Evolutionary conservation across 37 sponge, comb jelly and placozoan species (phyloP), one percentile per base, ranked within the genome.

Genomic region (Ianthella basta): DNA sequence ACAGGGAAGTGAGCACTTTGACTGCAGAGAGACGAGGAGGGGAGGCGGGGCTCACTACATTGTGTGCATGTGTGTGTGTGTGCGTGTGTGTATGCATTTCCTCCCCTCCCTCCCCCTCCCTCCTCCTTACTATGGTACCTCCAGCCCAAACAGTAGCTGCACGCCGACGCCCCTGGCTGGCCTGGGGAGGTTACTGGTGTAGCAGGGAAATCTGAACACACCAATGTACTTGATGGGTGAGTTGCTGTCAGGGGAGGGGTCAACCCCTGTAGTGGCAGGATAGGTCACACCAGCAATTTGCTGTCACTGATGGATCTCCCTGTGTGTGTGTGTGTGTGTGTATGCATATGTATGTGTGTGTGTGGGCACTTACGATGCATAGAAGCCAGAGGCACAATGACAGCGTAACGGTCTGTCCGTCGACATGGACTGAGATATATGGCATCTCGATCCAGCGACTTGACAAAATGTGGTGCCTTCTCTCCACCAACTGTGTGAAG

Each of bases 91-190:
- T 8, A 44, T 10, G 50, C 50, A 3, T 44, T 8, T 8, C 8
- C 8, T 44, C 50, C 50, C 50, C 50, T 44, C 50, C 50, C 50
- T 8, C 8, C 50, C 50, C 50, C 8, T 44, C 8, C 50, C 50
- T 8, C 8, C 50, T 8, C 50, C 8, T 44, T 8, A 44, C 50
- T 10, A 10, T 44, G 78, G 78, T 36, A 75, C 54, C 54, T 91
- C 91, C 18, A 91, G 60, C 13, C 80, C 87, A 79, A 86, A 91
- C 34, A 91, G 40, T 6, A 91, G 20, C 84, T 91, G 87, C 23
- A 80, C 84, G 50, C 50, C 50, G 30, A 66, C 10, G 23, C 83
- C 65, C 59, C 70, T 80, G 14, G 40, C 27, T 10, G 30, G 40
- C 34, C 83, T 86, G 6, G 74, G 72, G 0, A 91, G 50, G 19